Evolutionary conservation across 2,797 vertebrate genomes (phyloP), one percentile per base, ranked within the genome.

Genomic region (Botia almorhae): DNA sequence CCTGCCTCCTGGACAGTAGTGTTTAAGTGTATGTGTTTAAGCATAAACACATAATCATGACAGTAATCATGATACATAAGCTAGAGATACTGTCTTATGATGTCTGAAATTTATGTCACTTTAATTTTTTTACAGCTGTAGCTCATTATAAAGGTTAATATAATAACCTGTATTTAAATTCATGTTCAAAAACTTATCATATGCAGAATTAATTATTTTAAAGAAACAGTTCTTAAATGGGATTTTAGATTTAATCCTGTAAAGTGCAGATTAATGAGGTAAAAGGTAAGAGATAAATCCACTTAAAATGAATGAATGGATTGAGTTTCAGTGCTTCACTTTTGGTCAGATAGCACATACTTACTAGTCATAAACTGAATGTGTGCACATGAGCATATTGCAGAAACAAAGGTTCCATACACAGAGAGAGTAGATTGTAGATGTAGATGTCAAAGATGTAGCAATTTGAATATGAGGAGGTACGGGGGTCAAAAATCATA

Each of bases 361-460:
- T 55, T 29, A 4, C n/a, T n/a, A n/a, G 4, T 65, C 36, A 36
- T 61, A 43, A 80, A 78, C 78, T 36, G n/a, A 43, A 19, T 36
- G 69, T 36, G 74, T 67, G 63, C 71, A 21, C 7, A 12, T 74
- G 68, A 82, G 64, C 74, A 68, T 74, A 80, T 85, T 46, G 36
- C 82, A 85, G 65, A 43, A 81, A 60, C 82, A 74, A 21, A 68
- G 80, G 56, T 76, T 79, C 16, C 80, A 17, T 61, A 39, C 8
- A 67, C 67, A 75, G 36, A n/a, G 67, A 60, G 72, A 76, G 50
- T 29, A 78, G 82, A 12, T n/a, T 51, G 53, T 8, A 63, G 61
- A 39, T 23, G 63, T 26, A 17, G 19, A 33, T 16, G 21, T 65
- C 21, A 51, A n/a, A 55, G 12, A 1, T 29, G 1, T 85, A 39